Evolutionary conservation across 2,113 vertebrate species (phyloP).

Genomic region (Cyanoliseus patagonus): DNA sequence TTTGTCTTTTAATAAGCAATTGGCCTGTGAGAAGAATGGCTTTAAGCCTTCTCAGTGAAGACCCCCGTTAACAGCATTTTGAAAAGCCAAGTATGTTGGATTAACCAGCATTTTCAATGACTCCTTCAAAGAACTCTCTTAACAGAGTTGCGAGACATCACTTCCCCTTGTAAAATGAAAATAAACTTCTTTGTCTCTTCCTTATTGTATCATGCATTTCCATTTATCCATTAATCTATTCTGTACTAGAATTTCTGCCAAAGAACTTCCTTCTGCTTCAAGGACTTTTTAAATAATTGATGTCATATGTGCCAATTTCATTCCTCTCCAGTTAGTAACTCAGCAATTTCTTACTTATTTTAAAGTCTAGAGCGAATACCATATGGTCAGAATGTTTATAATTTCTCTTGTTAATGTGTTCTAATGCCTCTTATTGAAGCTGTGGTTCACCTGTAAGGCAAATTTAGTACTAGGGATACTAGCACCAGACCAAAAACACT

Average conservation of each 20-base stretch:
- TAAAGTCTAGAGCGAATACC: not conserved
- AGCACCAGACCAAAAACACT: not conserved
- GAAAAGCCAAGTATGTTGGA: not conserved
- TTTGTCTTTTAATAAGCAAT: not conserved
- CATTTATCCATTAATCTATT: not conserved
- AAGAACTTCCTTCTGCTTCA: not conserved
- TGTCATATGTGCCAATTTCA: not conserved
- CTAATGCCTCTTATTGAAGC: not conserved
- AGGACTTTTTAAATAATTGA: not conserved
- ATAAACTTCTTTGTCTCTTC: not conserved
- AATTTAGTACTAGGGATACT: not conserved
- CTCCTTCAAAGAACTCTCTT: not conserved
- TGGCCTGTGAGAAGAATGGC: not conserved
- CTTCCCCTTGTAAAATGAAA: not conserved
- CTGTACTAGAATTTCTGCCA: not conserved
- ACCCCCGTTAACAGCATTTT: not conserved
- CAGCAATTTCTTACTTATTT: not conserved
- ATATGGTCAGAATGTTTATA: not conserved
- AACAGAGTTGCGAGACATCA: not conserved
- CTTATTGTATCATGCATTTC: not conserved
- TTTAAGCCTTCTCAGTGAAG: not conserved
- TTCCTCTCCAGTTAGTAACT: not conserved
- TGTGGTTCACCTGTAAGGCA: not conserved
- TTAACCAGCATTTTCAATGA: not conserved
- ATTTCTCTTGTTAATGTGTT: not conserved